These are phyloP conservation scores for Microctonus aethiopoides DNA, from an alignment of 2,888 invertebrate genomes.

Conservation along the genomic window DNA sequence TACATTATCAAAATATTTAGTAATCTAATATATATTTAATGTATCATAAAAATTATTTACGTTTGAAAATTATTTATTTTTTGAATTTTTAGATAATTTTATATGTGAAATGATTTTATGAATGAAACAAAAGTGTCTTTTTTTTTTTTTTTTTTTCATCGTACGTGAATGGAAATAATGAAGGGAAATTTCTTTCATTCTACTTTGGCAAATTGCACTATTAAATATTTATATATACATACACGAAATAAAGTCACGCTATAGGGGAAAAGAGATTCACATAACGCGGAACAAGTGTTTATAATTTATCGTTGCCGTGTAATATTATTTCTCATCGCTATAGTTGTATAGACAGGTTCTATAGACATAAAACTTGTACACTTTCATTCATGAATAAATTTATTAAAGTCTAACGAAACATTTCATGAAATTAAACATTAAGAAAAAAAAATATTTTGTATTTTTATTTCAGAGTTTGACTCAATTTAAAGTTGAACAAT, in stretches of 20 bases:
- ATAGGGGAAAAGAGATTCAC: not conserved
- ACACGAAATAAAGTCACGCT: not conserved
- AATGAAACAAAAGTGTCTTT: too few species aligned
- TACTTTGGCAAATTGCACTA: not conserved
- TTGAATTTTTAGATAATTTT: too few species aligned
- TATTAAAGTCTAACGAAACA: too few species aligned
- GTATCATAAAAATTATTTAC: not conserved
- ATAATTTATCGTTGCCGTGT: not conserved
- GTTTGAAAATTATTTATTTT: too few species aligned
- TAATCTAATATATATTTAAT: not conserved
- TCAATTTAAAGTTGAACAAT: conserved; percentile 41
- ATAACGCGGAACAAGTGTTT: not conserved
- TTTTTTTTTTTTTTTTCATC: too few species aligned
- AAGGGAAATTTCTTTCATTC: not conserved
- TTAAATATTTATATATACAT: not conserved
- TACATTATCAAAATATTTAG: not conserved
- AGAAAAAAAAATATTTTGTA: not conserved
- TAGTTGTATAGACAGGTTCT: not conserved
- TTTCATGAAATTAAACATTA: too few species aligned
- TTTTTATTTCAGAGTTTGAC: conserved; percentile 33
- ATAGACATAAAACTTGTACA: too few species aligned
- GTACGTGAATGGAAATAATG: too few species aligned
- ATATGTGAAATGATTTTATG: too few species aligned
- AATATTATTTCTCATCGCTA: not conserved
- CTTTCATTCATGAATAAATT: too few species aligned